Base-by-base conservation (phyloP, 2,797 vertebrate genomes). In the Kryptolebias ocellatus region DNA sequence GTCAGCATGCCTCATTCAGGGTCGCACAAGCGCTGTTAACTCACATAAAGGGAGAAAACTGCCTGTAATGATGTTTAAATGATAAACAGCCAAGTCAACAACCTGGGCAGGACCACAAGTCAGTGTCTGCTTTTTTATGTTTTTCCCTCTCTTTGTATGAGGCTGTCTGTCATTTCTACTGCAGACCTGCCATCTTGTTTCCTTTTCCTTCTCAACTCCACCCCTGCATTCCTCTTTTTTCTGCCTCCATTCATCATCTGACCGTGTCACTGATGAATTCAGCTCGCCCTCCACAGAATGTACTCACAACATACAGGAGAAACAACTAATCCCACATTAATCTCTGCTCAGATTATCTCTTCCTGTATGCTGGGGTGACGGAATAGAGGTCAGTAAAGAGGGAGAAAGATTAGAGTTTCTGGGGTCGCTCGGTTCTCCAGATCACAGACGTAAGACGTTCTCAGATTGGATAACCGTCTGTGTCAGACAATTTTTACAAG, bases 241-340 rank as follows among this genome's bases (percentile, higher is more conserved):
- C 47, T 61, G 20, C 52, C 5, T 74, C 52, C 62, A 34, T 58
- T 59, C 51, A 62, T 60, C 59, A 67, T 71, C 61, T 51, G 56
- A 60, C 34, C 28, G 31, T 70, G 59, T 64, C 34, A 17, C 17
- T 42, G 20, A 20, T 34, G 16, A 79, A 65, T 70, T 46, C 31
- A 45, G 61, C 56, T 64, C 17, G 60, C 63, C 53, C 56, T 17
- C 61, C 46, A 53, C 51, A 74, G 59, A 44, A 18, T 72, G 69
- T 57, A 64, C 74, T 81, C 65, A 72, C 64, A 64, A 80, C 73
- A 71, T 72, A 76, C 57, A 81, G 67, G 47, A 80, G 74, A 79
- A 80, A 75, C 67, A 74, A 86, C 80, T 89, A 89, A 92, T 89
- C 89, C 81, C 84, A 60, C 63, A 71, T 77, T 90, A 89, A 90